Base-by-base conservation (phyloP, 1,140 invertebrate genomes). In the Drosophila pectinifera region DNA sequence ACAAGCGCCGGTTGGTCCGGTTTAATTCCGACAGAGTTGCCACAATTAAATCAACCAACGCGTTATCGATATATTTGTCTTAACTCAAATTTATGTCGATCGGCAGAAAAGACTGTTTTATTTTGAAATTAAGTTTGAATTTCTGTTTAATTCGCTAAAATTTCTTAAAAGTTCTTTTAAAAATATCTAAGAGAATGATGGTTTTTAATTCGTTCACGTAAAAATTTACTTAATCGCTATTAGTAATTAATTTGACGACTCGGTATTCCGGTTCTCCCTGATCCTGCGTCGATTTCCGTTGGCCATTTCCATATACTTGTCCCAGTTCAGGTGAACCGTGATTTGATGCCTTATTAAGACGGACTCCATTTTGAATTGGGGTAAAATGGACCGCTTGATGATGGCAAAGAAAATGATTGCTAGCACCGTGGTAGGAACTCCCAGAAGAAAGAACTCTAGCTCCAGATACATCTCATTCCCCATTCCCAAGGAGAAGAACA, bases 381-480 rank as follows among this genome's bases (percentile, higher is more conserved):
- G 48, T 16, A 55, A 18, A 8, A 64, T 34, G 22, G 51, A 54
- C 28, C 4, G 39, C 6, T 18, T 75, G 3, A 31, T 20, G 1
- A 75, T 14, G 3, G 14, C 16, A 0, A 65, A 28, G 0, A 75
- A 4, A 2, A 1, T 4, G 18, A n/a, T 5, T 7, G 53, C 61
- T 18, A 65, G 0, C 0, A n/a, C 36, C 1, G 28, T 64, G 5
- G 72, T 76, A 0, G 54, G 22, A 18, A 67, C 3, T 8, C 5
- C 22, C 0, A 75, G 24, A 3, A 76, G 5, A 16, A 13, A 28
- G 6, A 26, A 57, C 10, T 76, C 70, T 1, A 36, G 10, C 0
- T 16, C 20, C n/a, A 65, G 26, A 31, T 74, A 76, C 0, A 0
- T 1, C 0, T 46, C 24, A 13, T n/a, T n/a, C 0, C 11, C 16